Percentiles rank a stretch among this genome's conserved stretches.
Evolutionary conservation across 2,113 vertebrate species (phyloP).

Genomic region (Melanocharis versteri): DNA sequence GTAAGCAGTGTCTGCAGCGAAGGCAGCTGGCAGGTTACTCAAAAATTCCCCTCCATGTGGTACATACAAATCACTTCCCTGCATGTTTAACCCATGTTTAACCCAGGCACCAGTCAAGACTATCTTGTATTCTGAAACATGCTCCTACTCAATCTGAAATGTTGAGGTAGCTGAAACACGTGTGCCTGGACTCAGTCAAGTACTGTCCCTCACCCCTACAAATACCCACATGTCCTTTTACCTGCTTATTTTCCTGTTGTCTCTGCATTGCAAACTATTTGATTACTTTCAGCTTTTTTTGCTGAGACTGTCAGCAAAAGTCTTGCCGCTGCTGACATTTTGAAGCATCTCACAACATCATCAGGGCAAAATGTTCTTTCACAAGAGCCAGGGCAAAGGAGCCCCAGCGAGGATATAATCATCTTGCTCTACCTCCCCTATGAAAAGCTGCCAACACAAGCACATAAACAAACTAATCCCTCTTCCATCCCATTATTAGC

Average conservation of each 20-base stretch:
- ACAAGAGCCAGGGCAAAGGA: neutral
- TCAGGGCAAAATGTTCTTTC: neutral
- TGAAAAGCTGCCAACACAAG: neutral
- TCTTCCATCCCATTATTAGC: constrained; percentile 1
- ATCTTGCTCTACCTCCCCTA: neutral
- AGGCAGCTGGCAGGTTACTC: neutral
- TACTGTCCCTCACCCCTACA: neutral
- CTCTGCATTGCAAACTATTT: neutral
- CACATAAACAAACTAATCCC: constrained; percentile 37
- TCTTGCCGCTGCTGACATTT: neutral
- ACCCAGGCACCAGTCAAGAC: neutral
- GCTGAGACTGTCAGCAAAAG: neutral
- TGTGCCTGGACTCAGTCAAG: neutral
- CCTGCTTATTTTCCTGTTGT: neutral
- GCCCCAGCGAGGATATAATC: neutral
- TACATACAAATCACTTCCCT: neutral
- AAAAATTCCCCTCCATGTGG: neutral
- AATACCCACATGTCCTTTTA: neutral
- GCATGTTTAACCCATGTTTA: neutral
- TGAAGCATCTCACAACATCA: neutral
- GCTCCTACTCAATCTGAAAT: neutral
- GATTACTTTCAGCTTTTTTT: neutral
- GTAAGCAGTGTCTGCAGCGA: neutral
- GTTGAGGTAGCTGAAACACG: neutral
- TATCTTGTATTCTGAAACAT: neutral